These are phyloP conservation scores for Parnassius orleans DNA, from an alignment of 2,888 invertebrate species.

Conservation along the genomic window DNA sequence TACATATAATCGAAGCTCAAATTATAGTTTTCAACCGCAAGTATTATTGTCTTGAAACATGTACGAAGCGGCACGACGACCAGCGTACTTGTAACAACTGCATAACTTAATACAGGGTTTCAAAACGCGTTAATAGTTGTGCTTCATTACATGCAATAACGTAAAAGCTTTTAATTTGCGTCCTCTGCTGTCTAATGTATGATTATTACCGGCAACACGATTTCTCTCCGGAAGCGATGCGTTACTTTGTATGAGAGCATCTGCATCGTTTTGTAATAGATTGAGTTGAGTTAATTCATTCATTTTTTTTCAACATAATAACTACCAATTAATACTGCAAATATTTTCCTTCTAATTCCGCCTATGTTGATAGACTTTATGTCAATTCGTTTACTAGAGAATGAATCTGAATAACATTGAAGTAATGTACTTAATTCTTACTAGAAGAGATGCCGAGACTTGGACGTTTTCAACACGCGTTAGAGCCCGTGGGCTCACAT, in stretches of 20 bases:
- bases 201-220: slow-evolving; percentile 13
- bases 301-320: too few relatives aligned
- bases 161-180: slow-evolving; percentile 12
- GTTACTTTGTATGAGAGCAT: slow-evolving; percentile 1
- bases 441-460: too few relatives aligned
- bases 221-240: slow-evolving; percentile 18
- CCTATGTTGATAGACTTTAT: too few relatives aligned
- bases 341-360: too few relatives aligned
- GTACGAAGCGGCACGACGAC: slow-evolving; percentile 18
- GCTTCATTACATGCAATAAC: slow-evolving; percentile 20
- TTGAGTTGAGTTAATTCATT: too few relatives aligned
- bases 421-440: too few relatives aligned
- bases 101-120: slow-evolving; percentile 15
- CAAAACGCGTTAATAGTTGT: slow-evolving; percentile 8
- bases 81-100: slow-evolving; percentile 1
- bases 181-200: slow-evolving; percentile 12
- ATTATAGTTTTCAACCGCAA: slow-evolving; percentile 21
- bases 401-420: too few relatives aligned
- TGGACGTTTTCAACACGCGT: too few relatives aligned
- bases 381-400: too few relatives aligned
- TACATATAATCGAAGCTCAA: slow-evolving; percentile 18
- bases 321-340: background rate
- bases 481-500: too few relatives aligned
- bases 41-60: slow-evolving; percentile 9
- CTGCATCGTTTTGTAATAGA: background rate